A percentile compares a stretch with the other conserved stretches of the same genome.
Conservation (phyloP, 2,113 vertebrate genomes). For the Odobenus rosmarus region DNA sequence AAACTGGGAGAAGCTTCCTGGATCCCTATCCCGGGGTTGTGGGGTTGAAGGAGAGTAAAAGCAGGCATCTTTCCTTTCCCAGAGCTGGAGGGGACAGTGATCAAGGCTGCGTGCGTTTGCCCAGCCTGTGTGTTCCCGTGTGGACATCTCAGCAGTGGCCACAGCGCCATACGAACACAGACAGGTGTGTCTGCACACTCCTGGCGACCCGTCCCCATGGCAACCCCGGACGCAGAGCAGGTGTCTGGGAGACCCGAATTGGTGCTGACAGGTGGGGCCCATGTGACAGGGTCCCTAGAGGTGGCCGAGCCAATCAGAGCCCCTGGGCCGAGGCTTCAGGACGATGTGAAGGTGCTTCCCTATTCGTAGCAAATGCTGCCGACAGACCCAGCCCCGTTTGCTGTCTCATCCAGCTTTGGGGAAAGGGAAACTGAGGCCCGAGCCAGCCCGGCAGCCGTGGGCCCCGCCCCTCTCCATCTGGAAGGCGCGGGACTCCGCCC, state of each 20-base stretch:
- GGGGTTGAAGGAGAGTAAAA: background rate
- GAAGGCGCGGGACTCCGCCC: background rate
- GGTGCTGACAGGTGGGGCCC: background rate
- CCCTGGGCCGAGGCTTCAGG: background rate
- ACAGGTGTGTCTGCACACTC: background rate
- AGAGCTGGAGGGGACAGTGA: rapidly evolving
- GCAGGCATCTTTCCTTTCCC: background rate
- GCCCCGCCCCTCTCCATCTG: rapidly evolving
- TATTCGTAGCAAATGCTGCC: background rate
- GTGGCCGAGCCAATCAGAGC: rapidly evolving
- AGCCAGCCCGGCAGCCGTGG: background rate
- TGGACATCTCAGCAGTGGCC: rapidly evolving
- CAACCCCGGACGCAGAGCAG: background rate
- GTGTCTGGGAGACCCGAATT: background rate
- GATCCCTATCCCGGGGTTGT: background rate
- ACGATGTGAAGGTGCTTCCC: no score
- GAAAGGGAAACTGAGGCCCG: background rate
- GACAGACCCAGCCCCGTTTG: no score
- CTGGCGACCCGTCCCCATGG: background rate
- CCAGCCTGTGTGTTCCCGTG: rapidly evolving
- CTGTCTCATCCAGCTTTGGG: background rate
- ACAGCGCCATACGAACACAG: background rate
- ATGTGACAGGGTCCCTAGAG: background rate
- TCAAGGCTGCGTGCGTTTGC: background rate
- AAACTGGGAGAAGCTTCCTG: background rate